Base-by-base conservation (phyloP, 2,113 vertebrate species). In the Lycaon pictus region DNA sequence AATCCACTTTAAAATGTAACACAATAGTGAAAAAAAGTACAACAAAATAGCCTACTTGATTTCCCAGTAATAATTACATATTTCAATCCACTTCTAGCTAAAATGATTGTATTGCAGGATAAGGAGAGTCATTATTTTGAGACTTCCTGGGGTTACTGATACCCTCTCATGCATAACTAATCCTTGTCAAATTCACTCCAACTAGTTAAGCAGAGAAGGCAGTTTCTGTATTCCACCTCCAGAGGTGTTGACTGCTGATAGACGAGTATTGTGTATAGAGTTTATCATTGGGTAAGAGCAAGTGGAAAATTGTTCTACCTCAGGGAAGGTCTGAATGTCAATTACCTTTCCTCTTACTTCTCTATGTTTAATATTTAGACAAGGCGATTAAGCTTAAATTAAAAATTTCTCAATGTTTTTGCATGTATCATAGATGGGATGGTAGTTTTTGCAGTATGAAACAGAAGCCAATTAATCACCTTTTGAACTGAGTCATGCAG, bases 321-420 rank as follows among this genome's bases (percentile, higher is more conserved):
- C 6, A 32, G 95, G 97, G 55, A 65, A 96, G 95, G 83, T 82
- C 94, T 98, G 98, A 97, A 97, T 98, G 86, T 93, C 23, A 96
- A 98, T 94, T 97, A 87, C 29, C 43, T 85, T 98, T 92, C n/a
- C 69, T 60, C 60, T 97, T 93, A 53, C 90, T 96, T 96, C 83
- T 76, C 22, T 90, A 35, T 86, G 95, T 97, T 98, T 95, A 96
- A 65, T 98, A 98, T 98, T 98, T 98, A 98, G 97, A 94, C 90
- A 97, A 97, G 90, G 91, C 72, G 95, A 97, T 95, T 97, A 95
- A 98, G 93, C 69, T 97, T 97, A 97, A 94, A 95, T 98, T 91
- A 95, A 88, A 98, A 98, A 95, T 94, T 98, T 98, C 84, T 92
- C 48, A 29, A 0, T 93, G 74, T 93, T 96, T 98, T 93, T 95